Evolutionary conservation across 2,797 vertebrate species (phyloP), one percentile per base, ranked within the genome.

Genomic region (Streptopelia turtur): DNA sequence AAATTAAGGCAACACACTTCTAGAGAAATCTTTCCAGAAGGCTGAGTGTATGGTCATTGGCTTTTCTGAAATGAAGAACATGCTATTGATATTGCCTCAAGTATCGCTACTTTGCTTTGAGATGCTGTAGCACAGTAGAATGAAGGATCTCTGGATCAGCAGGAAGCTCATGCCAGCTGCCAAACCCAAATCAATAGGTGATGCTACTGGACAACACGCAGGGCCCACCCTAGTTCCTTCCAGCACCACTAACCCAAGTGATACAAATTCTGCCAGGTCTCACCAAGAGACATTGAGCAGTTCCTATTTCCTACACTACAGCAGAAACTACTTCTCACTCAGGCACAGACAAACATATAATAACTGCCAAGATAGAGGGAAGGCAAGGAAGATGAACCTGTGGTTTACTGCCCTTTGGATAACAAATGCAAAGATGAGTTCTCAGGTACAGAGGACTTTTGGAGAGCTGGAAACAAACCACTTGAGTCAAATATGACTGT

Each of bases 221-320:
- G n/a, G 60, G 45, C 35, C 31, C n/a, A 59, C 66, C 21, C 72
- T 53, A 75, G 70, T n/a, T 68, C 57, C 31, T 66, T 89, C 89
- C 68, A 72, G 57, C 53, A 50, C 37, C 16, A 39, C 64, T 90
- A 87, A 95, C 83, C n/a, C 71, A 77, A 63, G 75, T 71, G 95
- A 66, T 91, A 66, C 49, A 88, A 79, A 66, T 84, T 87, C 88
- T 55, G 52, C 64, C 75, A 90, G 61, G 86, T 55, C 43, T 90
- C 70, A 68, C 77, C 53, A 81, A 83, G 28, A 84, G 35, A 14
- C 30, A 47, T 13, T 53, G 77, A 83, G 68, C 82, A 71, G 59
- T 68, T 80, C 31, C 18, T 30, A 9, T 83, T 89, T 71, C 55
- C 59, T 80, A 5, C 64, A 71, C 59, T 68, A 91, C 52, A 66